Evolutionary conservation across 2,888 invertebrate genomes (phyloP).

Genomic region (Phorcus lineatus): DNA sequence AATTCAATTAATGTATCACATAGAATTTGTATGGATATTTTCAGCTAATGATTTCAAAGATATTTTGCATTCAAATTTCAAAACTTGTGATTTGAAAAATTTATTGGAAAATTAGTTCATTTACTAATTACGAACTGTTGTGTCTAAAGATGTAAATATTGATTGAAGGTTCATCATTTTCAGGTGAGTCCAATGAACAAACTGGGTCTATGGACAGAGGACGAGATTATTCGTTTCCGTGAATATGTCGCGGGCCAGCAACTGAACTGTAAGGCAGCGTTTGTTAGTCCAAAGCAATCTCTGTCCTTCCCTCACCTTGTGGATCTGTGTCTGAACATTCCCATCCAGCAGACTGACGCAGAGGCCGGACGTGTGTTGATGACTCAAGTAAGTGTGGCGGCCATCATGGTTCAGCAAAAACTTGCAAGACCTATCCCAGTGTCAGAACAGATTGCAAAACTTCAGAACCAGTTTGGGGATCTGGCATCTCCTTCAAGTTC

Average conservation of each 20-base stretch:
- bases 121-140: not conserved
- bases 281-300: constrained; percentile 31
- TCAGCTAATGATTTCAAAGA: too few relatives aligned
- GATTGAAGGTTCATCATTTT: not conserved
- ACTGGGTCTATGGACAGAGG: constrained; percentile 59
- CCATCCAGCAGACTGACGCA: not conserved
- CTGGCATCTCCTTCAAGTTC: not conserved
- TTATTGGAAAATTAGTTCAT: too few relatives aligned
- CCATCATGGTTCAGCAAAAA: constrained; percentile 27
- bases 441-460: constrained; percentile 16
- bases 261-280: constrained; percentile 43
- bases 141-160: not conserved
- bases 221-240: constrained; percentile 48
- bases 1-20: too few relatives aligned
- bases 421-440: constrained; percentile 2
- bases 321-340: constrained; percentile 44
- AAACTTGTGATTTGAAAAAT: too few relatives aligned
- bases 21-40: too few relatives aligned
- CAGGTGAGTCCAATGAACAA: constrained; percentile 60
- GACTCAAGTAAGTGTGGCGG: constrained; percentile 25
- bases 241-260: constrained; percentile 46
- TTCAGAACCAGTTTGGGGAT: constrained; percentile 3
- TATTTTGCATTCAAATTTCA: too few relatives aligned
- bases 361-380: not conserved
- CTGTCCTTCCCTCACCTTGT: constrained; percentile 45